Evolutionary conservation across 2,888 invertebrate genomes (phyloP), one percentile per base, ranked within the genome.

Genomic region (Rhingia campestris): DNA sequence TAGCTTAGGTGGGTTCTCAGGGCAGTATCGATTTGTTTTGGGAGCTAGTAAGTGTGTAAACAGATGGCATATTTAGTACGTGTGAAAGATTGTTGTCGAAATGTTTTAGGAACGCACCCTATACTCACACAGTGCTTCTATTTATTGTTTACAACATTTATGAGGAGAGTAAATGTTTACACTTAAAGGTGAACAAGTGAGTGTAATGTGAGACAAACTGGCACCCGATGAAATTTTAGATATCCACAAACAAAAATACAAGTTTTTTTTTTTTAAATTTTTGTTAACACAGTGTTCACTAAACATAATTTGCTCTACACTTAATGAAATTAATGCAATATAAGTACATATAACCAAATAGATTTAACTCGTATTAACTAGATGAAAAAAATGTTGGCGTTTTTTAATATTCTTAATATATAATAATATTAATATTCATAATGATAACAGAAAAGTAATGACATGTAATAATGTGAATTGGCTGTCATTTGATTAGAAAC

Each of bases 61-160:
- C 89, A 89, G 86, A 80, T 86, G 86, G 87, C 88, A 88, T 89
- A 89, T 89, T 89, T 89, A 89, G 89, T 89, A 88, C 74, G 89
- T 89, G 89, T 87, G 87, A 88, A 86, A 10, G 47, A 70, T 49
- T 12, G 22, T 12, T 77, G 47, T 59, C 33, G 33, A 43, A 66
- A 58, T 39, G 12, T 33, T 37, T 53, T 35, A 45, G 59, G 53
- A 49, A 51, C 14, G 6, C 10, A 10, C 41, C 14, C 43, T 33
- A 43, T 37, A 41, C 9, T n/a, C n/a, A 47, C 7, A n/a, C 32
- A 35, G 32, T 3, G 14, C 49, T 43, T 58, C 51, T 75, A 67
- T 75, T 75, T 67, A 54, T 76, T 76, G 76, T 63, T 76, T 76
- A 76, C 59, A 59, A 53, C 56, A 58, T 64, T 54, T 58, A 66